These are phyloP conservation scores for Coptotermes formosanus DNA, from an alignment of 1,140 invertebrate genomes.

Conservation along the genomic window DNA sequence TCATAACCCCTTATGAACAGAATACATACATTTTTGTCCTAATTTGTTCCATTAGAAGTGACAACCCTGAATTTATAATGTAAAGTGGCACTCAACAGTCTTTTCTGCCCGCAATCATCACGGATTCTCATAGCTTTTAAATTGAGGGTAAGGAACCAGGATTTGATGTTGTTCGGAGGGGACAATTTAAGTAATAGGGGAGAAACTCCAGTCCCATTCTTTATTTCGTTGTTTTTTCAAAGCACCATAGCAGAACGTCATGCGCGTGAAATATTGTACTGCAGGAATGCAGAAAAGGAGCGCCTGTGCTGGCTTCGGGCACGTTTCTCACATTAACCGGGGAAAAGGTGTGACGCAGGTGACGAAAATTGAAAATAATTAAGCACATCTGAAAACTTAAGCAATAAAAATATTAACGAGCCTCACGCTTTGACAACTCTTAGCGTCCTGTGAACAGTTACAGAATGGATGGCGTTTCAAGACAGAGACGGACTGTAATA, in stretches of 20 bases:
- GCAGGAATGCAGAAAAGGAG: background rate
- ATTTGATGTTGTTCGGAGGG: background rate
- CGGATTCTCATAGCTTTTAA: constrained; percentile 4
- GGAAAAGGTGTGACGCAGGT: background rate
- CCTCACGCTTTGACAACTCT: background rate
- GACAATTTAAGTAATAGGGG: constrained; percentile 11
- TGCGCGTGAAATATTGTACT: background rate
- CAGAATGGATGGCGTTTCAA: background rate
- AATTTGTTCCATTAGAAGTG: constrained; percentile 19
- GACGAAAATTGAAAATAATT: background rate
- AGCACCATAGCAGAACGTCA: background rate
- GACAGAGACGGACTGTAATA: background rate
- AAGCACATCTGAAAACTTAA: background rate
- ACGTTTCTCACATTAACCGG: background rate
- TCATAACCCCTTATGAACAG: background rate
- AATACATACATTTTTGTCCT: background rate
- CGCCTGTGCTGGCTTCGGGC: background rate
- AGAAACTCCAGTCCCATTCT: constrained; percentile 4
- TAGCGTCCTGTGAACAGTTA: background rate
- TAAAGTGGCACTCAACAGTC: background rate
- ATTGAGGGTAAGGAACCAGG: constrained; percentile 9
- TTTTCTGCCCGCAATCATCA: constrained; percentile 7
- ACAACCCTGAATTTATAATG: background rate
- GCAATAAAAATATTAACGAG: background rate
- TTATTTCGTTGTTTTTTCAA: constrained; percentile 5